A percentile compares a stretch with the other conserved stretches of the same genome.
phyloP scores from a whole-genome alignment of 92 coral and sea anemone genomes.

The Zoanthus solanderi region DNA sequence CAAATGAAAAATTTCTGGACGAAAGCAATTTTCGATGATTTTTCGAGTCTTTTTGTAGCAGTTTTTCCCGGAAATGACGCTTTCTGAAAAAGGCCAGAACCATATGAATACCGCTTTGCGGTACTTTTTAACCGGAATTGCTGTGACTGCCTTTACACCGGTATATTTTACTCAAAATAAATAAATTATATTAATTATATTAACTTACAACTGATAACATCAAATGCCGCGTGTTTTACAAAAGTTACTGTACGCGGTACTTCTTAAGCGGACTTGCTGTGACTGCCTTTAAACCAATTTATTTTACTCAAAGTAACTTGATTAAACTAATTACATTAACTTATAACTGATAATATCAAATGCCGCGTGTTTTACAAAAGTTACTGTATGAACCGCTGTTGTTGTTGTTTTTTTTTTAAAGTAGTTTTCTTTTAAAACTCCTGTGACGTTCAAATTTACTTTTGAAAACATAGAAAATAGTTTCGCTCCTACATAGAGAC shows the following conservation, averaged over 20 bases:
- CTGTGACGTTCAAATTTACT: background rate
- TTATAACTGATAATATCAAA: slow-evolving; percentile 21
- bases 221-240: too few species aligned
- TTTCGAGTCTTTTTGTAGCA: background rate
- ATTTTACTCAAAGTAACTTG: slow-evolving; percentile 1
- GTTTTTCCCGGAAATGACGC: slow-evolving; percentile 11
- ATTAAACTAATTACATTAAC: slow-evolving; percentile 19
- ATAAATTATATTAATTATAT: slow-evolving; percentile 15
- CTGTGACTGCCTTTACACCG: slow-evolving; percentile 29
- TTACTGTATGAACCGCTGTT: background rate
- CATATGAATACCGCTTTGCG: slow-evolving; percentile 21
- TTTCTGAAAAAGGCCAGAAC: slow-evolving; percentile 28
- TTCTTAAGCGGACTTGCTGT: too few species aligned
- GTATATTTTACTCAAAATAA: background rate
- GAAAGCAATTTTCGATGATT: background rate
- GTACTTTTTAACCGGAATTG: slow-evolving; percentile 36
- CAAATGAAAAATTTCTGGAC: slow-evolving; percentile 4
- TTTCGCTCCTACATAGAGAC: too few species aligned
- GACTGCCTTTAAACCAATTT: slow-evolving; percentile 8
- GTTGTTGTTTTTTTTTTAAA: background rate
- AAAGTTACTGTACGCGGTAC: too few species aligned
- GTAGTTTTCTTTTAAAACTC: background rate
- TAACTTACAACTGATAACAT: slow-evolving; percentile 29
- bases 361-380: slow-evolving; percentile 26
- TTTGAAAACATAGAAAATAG: too few species aligned